These are phyloP conservation scores for Orthonychiurus folsomi DNA, from an alignment of 2,888 invertebrate species.

Conservation along the genomic window DNA sequence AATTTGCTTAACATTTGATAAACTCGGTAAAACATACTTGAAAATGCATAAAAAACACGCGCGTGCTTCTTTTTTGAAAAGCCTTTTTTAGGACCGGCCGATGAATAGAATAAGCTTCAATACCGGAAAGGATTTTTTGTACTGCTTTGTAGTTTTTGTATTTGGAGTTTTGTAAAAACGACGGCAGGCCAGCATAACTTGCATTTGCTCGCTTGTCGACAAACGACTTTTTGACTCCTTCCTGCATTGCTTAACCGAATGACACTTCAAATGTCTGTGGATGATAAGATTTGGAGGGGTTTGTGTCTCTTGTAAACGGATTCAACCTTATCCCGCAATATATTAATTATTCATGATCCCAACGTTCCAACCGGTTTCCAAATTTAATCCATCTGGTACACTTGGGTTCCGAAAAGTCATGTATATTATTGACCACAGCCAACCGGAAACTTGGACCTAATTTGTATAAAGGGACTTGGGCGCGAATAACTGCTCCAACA, in stretches of 20 bases:
- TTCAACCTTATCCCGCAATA: too few species aligned
- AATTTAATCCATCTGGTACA: background rate
- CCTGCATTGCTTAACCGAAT: too few species aligned
- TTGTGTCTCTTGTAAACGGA: too few species aligned
- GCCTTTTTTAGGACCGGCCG: background rate
- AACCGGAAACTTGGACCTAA: too few species aligned
- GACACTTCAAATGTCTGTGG: too few species aligned
- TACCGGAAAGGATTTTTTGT: background rate
- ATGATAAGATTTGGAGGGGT: too few species aligned
- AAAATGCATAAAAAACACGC: background rate
- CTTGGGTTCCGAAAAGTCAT: background rate
- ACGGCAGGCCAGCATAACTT: slow-evolving; percentile 1
- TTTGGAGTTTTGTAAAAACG: background rate
- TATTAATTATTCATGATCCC: too few species aligned
- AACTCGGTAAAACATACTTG: too few species aligned
- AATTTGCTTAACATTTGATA: too few species aligned
- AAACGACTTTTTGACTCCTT: slow-evolving; percentile 3
- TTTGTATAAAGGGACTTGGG: too few species aligned
- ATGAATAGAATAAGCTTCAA: slow-evolving; percentile 1
- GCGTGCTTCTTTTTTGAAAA: background rate
- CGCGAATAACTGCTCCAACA: too few species aligned
- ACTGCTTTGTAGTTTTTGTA: slow-evolving; percentile 3
- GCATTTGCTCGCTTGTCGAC: background rate
- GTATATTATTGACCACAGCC: too few species aligned
- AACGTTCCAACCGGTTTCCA: background rate